A percentile compares a stretch with the other conserved stretches of the same genome.
These are phyloP conservation scores for Cephus rjabovi DNA, from an alignment of 2,888 invertebrate genomes.

Conservation along the genomic window DNA sequence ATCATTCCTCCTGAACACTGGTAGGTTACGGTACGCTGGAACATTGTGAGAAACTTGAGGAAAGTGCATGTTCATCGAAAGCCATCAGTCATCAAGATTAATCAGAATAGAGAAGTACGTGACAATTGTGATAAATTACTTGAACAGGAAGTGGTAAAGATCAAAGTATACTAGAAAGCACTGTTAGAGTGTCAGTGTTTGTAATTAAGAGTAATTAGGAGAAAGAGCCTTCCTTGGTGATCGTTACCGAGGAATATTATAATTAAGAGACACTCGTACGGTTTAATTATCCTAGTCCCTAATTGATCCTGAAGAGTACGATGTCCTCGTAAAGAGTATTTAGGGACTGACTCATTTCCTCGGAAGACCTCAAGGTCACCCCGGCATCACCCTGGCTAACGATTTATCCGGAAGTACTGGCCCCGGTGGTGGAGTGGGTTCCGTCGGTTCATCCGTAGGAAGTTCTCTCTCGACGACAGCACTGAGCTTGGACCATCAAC, in stretches of 20 bases:
- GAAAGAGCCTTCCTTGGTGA: neutral
- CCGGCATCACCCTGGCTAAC: conserved; percentile 67
- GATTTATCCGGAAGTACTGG: conserved; percentile 60
- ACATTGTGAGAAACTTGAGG: neutral
- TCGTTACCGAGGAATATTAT: neutral
- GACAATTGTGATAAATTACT: neutral
- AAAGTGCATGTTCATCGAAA: neutral
- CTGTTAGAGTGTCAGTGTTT: neutral
- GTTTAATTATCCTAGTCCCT: neutral
- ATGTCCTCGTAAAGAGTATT: conserved; percentile 12
- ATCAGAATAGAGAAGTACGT: neutral
- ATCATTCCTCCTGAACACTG: neutral
- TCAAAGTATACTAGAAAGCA: neutral
- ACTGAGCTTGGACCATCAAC: conserved; percentile 76
- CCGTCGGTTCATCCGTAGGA: conserved; percentile 79
- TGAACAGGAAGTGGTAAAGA: neutral
- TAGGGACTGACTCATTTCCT: conserved; percentile 10
- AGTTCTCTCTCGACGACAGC: conserved; percentile 68
- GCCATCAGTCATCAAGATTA: neutral
- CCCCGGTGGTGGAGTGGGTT: conserved; percentile 74
- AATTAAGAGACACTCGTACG: neutral
- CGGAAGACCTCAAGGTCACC: conserved; percentile 46
- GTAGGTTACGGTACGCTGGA: neutral
- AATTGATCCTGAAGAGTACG: neutral
- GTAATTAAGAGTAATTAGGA: neutral